phyloP scores from a whole-genome alignment of 2,888 invertebrate genomes.

The Siphlonurus alternatus region DNA sequence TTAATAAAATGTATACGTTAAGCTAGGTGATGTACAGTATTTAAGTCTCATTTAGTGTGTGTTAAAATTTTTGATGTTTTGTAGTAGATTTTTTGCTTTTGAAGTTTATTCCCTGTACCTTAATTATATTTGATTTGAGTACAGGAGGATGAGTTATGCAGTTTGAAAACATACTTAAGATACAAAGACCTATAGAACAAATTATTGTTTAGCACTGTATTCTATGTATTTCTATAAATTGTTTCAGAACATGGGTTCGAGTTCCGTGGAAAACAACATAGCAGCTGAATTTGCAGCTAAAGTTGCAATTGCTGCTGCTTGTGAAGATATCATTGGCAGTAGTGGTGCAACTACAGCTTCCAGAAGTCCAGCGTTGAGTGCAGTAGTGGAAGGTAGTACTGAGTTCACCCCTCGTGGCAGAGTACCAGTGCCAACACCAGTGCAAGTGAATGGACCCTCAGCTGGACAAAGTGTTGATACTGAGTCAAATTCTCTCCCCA shows the following conservation, averaged over 20 bases:
- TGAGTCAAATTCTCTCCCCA: neutral
- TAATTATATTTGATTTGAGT: no score
- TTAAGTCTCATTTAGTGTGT: no score
- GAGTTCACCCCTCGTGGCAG: neutral
- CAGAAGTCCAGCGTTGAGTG: no score
- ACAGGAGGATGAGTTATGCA: no score
- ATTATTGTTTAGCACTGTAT: neutral
- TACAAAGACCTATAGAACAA: no score
- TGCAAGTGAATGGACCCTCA: neutral
- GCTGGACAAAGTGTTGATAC: neutral
- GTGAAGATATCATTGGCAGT: neutral
- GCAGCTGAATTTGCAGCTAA: conserved; percentile 1
- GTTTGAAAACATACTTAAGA: no score
- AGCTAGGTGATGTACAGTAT: no score
- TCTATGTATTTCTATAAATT: neutral
- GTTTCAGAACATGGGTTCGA: neutral
- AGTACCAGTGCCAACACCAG: neutral
- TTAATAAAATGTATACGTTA: no score
- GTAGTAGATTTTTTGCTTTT: no score
- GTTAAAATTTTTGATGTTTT: no score
- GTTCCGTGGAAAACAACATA: neutral
- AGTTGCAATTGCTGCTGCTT: conserved; percentile 1
- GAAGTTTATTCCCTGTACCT: no score
- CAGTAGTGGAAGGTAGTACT: neutral
- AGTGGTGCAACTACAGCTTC: neutral